Evolutionary conservation across 1,140 invertebrate species (phyloP).

Genomic region (Conus betulinus): DNA sequence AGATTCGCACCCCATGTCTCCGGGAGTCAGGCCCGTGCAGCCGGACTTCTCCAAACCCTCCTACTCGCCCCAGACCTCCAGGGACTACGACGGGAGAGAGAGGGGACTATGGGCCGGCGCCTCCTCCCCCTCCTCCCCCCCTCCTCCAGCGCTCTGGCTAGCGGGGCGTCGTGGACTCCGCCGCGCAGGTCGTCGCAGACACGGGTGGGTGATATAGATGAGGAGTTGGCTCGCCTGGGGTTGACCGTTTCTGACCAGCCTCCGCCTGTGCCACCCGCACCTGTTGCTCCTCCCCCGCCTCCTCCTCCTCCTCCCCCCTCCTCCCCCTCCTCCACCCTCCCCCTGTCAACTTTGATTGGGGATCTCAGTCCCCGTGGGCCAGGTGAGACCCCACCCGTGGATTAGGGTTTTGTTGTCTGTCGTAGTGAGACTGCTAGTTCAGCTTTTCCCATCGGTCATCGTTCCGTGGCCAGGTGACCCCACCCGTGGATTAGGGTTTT

Average conservation of each 20-base stretch:
- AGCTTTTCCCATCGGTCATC: too few relatives aligned
- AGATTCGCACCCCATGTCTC: constrained; percentile 27
- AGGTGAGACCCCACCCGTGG: constrained; percentile 5
- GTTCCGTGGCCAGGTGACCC: not conserved
- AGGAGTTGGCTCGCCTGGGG: constrained; percentile 34
- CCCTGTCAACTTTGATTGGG: constrained; percentile 34
- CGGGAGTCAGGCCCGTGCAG: not conserved
- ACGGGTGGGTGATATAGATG: constrained; percentile 27
- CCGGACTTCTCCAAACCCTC: not conserved
- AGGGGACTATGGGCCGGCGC: constrained; percentile 21
- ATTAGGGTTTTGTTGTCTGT: not conserved
- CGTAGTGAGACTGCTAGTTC: too few relatives aligned
- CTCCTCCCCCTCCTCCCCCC: constrained; percentile 24
- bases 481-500: not conserved
- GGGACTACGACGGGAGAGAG: not conserved
- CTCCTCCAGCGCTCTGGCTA: not conserved
- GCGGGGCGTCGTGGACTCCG: constrained; percentile 23
- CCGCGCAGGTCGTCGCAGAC: not conserved
- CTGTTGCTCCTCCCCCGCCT: constrained; percentile 51
- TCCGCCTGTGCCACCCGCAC: constrained; percentile 50
- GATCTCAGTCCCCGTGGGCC: not conserved
- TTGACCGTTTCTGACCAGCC: constrained; percentile 25
- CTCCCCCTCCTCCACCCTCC: constrained; percentile 61
- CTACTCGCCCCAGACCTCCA: constrained; percentile 38
- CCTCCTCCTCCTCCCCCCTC: constrained; percentile 59